Percentiles rank a stretch among this genome's conserved stretches.
Conservation (phyloP, 2,888 invertebrate species). For the Matsumyia berberina region DNA sequence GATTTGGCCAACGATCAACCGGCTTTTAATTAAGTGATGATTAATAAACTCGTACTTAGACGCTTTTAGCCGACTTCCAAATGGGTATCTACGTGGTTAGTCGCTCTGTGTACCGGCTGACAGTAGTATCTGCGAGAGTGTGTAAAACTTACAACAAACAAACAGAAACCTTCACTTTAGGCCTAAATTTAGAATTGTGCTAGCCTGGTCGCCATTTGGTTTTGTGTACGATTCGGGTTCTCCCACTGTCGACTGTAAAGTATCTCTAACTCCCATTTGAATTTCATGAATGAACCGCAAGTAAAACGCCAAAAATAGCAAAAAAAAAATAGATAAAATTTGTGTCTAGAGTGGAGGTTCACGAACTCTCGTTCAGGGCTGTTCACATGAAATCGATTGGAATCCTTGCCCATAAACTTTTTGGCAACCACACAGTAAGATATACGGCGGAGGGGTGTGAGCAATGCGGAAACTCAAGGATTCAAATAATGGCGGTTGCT, state of each 20-base stretch:
- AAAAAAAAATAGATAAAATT: not conserved
- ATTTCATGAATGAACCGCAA: slow-evolving; percentile 37
- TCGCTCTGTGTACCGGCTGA: slow-evolving; percentile 34
- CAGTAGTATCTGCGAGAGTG: slow-evolving; percentile 24
- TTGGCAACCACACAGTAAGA: slow-evolving; percentile 27
- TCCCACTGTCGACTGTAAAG: slow-evolving; percentile 22
- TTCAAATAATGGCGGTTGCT: slow-evolving; percentile 16
- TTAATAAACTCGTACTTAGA: slow-evolving; percentile 60
- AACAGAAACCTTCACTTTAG: slow-evolving; percentile 45
- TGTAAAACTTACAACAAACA: slow-evolving; percentile 22
- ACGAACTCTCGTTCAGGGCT: slow-evolving; percentile 54
- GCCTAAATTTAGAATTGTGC: slow-evolving; percentile 52
- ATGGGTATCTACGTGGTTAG: slow-evolving; percentile 54
- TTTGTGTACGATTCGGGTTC: slow-evolving; percentile 32
- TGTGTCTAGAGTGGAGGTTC: slow-evolving; percentile 33
- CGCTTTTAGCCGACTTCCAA: slow-evolving; percentile 57
- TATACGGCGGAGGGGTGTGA: slow-evolving; percentile 23
- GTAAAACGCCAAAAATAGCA: not conserved
- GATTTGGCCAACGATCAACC: slow-evolving; percentile 53
- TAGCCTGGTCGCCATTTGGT: slow-evolving; percentile 28
- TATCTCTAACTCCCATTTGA: not conserved
- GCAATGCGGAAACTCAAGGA: slow-evolving; percentile 37
- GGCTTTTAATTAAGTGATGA: slow-evolving; percentile 62
- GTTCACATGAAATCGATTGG: not conserved
- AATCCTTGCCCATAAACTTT: slow-evolving; percentile 46